Evolutionary conservation across 2,797 vertebrate species (phyloP).

Genomic region (Luscinia megarhynchos): DNA sequence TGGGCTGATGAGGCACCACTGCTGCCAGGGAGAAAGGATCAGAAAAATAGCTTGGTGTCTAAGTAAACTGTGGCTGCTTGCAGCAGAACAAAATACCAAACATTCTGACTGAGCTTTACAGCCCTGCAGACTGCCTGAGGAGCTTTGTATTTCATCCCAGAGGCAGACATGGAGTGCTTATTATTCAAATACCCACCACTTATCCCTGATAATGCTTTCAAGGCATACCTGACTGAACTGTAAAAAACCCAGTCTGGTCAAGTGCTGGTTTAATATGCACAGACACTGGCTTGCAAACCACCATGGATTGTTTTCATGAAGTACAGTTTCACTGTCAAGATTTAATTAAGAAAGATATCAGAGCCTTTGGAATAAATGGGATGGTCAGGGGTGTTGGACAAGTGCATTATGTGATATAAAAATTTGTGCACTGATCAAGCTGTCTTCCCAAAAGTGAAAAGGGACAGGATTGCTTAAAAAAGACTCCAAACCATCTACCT

Average conservation of each 20-base stretch:
- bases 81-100: constrained; percentile 1
- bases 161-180: not conserved
- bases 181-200: constrained; percentile 27
- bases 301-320: not conserved
- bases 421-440: not conserved
- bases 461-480: not conserved
- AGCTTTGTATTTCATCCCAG: not conserved
- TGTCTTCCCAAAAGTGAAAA: not conserved
- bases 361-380: not conserved
- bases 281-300: not conserved
- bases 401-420: not conserved
- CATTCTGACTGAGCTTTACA: not conserved
- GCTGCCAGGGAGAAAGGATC: not conserved
- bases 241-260: constrained; percentile 26
- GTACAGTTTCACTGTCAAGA: not conserved
- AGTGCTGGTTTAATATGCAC: constrained; percentile 1
- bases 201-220: constrained; percentile 12
- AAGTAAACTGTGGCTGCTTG: not conserved
- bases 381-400: not conserved
- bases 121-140: not conserved
- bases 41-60: not conserved
- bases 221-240: constrained; percentile 34
- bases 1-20: not conserved
- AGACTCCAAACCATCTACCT: not conserved
- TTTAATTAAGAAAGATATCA: constrained; percentile 8